A percentile compares a stretch with the other conserved stretches of the same genome.
phyloP scores from a whole-genome alignment of 1,140 invertebrate species.

The Cydia pomonella region DNA sequence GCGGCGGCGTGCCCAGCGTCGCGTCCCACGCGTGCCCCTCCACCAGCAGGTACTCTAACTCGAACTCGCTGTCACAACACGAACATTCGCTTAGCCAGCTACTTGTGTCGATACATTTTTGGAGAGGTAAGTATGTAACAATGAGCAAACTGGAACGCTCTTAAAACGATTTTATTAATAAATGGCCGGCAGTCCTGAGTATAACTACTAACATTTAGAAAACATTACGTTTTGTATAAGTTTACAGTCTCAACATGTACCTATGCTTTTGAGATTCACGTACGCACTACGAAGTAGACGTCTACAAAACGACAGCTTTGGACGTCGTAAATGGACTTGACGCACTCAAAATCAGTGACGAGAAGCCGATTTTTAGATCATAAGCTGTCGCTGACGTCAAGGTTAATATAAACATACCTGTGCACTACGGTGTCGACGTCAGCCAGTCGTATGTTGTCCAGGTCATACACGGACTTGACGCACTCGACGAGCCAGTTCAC shows the following conservation, averaged over 20 bases:
- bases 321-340: not conserved
- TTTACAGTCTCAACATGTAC: no score
- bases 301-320: not conserved
- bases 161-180: no score
- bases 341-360: not conserved
- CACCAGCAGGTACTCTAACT: conserved; percentile 94
- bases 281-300: not conserved
- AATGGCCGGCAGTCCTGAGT: no score
- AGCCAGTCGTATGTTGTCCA: conserved; percentile 97
- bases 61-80: conserved; percentile 89
- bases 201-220: no score
- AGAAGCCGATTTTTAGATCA: not conserved
- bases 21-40: conserved; percentile 99
- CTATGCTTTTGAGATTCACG: conserved; percentile 10
- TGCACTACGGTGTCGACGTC: conserved; percentile 89
- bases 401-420: conserved; percentile 78
- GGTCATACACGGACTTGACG: conserved; percentile 96
- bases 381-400: not conserved
- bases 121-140: no score
- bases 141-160: no score
- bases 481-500: conserved; percentile 99
- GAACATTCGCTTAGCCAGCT: not conserved
- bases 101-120: no score
- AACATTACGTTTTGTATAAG: no score
- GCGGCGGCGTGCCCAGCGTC: conserved; percentile 93